These are phyloP conservation scores for Drosophila mauritiana DNA, from an alignment of 1,140 invertebrate genomes.

Conservation along the genomic window DNA sequence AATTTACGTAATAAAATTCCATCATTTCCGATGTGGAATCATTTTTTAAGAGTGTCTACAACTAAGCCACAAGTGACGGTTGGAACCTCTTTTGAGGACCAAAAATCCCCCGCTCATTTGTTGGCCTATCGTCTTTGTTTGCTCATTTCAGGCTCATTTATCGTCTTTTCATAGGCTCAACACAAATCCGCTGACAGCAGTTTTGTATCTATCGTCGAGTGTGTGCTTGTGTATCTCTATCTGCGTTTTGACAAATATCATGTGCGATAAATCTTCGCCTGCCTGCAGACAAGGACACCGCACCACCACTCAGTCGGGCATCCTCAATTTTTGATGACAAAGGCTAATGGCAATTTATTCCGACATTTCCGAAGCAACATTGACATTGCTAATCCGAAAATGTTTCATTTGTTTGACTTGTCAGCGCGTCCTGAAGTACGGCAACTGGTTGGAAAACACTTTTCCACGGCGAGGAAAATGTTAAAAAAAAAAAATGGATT, in stretches of 20 bases:
- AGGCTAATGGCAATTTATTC: constrained; percentile 57
- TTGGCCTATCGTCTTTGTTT: constrained; percentile 51
- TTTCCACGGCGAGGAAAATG: neutral
- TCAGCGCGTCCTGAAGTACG: constrained; percentile 25
- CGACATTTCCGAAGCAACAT: constrained; percentile 51
- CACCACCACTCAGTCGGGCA: constrained; percentile 3
- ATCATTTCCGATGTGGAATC: neutral
- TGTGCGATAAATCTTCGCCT: constrained; percentile 64
- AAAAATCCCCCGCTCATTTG: constrained; percentile 35
- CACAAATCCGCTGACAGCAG: constrained; percentile 68
- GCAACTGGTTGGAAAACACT: constrained; percentile 18
- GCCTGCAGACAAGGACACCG: constrained; percentile 22
- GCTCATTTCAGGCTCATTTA: constrained; percentile 61
- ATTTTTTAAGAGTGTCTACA: neutral
- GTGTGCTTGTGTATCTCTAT: constrained; percentile 44
- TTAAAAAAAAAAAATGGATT: constrained; percentile 17
- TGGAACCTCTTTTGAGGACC: constrained; percentile 30
- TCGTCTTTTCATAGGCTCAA: constrained; percentile 50
- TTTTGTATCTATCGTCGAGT: constrained; percentile 22
- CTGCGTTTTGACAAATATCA: constrained; percentile 63
- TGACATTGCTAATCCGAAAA: constrained; percentile 58
- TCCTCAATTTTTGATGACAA: constrained; percentile 56
- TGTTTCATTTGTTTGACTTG: constrained; percentile 51
- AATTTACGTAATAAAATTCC: too few relatives aligned
- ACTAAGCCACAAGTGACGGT: constrained; percentile 38